Percentiles rank a stretch among this genome's conserved stretches.
Evolutionary conservation across 2,888 invertebrate genomes (phyloP).

Genomic region (Ophion ventricosus): DNA sequence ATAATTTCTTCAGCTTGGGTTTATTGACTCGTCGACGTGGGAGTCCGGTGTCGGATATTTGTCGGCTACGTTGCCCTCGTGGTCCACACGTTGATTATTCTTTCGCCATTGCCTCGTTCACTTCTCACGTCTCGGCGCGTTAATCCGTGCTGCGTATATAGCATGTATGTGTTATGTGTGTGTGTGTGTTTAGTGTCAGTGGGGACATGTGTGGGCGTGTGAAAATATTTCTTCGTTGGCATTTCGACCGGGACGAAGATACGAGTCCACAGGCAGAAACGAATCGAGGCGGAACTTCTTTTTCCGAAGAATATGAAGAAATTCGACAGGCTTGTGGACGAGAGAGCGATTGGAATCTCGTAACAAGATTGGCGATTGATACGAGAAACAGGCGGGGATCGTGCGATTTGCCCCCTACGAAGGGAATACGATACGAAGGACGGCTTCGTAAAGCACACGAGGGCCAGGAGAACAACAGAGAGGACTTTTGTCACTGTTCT

Average conservation of each 20-base stretch:
- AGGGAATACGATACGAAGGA: neutral
- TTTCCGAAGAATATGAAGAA: neutral
- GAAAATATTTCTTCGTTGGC: neutral
- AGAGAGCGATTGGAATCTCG: constrained; percentile 22
- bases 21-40: too few relatives aligned
- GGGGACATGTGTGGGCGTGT: neutral
- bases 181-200: constrained; percentile 17
- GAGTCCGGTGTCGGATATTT: neutral
- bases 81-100: constrained; percentile 8
- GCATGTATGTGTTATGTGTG: neutral
- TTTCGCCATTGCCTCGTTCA: neutral
- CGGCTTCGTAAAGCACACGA: neutral
- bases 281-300: constrained; percentile 1
- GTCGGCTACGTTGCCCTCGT: neutral
- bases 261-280: neutral
- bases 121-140: neutral
- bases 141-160: neutral
- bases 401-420: constrained; percentile 5
- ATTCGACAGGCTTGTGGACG: constrained; percentile 14
- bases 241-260: neutral
- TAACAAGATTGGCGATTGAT: constrained; percentile 23
- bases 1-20: neutral
- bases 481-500: neutral
- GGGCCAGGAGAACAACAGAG: neutral
- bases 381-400: constrained; percentile 26